Conservation (phyloP, 2,888 invertebrate species). For the Teleogryllus oceanicus region DNA sequence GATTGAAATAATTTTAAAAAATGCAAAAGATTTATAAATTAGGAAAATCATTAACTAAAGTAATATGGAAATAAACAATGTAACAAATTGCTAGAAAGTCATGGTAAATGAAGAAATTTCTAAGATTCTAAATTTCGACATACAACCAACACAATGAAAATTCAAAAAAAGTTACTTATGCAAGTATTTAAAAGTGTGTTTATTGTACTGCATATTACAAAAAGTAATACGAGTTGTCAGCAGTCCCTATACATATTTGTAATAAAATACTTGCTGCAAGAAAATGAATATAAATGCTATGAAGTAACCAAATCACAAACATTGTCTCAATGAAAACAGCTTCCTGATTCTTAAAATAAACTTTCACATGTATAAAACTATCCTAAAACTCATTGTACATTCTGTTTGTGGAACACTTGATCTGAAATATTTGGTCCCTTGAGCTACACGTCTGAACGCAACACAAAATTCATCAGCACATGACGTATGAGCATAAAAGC, state of each 20-base stretch:
- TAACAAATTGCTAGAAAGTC: too few relatives aligned
- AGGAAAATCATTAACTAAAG: too few relatives aligned
- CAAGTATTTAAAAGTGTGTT: neutral
- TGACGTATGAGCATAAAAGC: neutral
- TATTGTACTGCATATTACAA: conserved; percentile 10
- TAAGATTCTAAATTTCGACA: too few relatives aligned
- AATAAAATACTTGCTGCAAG: neutral
- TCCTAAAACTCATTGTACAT: neutral
- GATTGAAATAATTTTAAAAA: too few relatives aligned
- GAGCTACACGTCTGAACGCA: neutral
- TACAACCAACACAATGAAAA: too few relatives aligned
- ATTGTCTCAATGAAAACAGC: neutral
- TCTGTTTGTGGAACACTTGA: neutral
- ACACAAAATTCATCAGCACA: neutral
- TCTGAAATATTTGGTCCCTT: conserved; percentile 11
- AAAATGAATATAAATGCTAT: neutral
- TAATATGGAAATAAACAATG: too few relatives aligned
- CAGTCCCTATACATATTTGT: neutral
- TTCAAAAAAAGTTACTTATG: too few relatives aligned
- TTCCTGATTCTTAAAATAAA: neutral
- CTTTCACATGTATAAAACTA: neutral
- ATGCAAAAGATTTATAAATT: too few relatives aligned
- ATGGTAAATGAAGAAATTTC: too few relatives aligned
- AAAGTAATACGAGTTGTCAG: neutral
- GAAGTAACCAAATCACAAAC: neutral